Evolutionary conservation across 2,113 vertebrate species (phyloP).

Genomic region (Gorsachius goisagi): DNA sequence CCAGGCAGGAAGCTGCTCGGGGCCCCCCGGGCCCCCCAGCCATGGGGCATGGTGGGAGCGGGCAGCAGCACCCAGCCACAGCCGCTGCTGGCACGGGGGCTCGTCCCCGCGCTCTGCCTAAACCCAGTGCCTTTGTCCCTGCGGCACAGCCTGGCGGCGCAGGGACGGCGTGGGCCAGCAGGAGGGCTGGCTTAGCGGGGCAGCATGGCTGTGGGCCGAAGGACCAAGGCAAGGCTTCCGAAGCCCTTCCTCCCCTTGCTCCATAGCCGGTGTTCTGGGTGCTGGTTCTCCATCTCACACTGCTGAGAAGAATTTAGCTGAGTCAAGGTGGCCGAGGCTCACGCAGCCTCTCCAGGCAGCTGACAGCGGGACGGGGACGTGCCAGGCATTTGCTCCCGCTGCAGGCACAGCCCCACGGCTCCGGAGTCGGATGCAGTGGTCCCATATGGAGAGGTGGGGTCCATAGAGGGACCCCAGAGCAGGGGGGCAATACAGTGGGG

Average conservation of each 20-base stretch:
- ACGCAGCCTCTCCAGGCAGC: background rate
- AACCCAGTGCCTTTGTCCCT: background rate
- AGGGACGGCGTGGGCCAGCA: accelerated
- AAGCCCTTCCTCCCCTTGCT: background rate
- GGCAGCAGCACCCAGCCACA: background rate
- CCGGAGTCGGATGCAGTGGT: accelerated
- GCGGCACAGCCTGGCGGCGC: accelerated
- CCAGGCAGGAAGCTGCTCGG: background rate
- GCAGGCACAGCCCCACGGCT: accelerated
- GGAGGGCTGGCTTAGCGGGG: background rate
- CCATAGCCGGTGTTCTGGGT: accelerated
- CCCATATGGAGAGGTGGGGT: accelerated
- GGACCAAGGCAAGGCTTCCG: accelerated
- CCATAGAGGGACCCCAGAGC: accelerated
- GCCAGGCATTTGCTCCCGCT: accelerated
- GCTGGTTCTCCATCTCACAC: background rate
- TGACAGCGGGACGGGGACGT: accelerated
- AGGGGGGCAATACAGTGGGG: background rate
- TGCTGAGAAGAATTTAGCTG: conserved; percentile 39
- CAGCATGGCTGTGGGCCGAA: accelerated
- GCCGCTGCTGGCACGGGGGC: background rate
- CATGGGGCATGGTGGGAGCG: accelerated
- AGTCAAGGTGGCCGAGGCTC: background rate
- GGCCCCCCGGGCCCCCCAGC: background rate
- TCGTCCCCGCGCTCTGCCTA: accelerated